A percentile compares a stretch with the other conserved stretches of the same genome.
Evolutionary conservation across 2,888 invertebrate genomes (phyloP).

Genomic region (Nephrocerus scutellatus): DNA sequence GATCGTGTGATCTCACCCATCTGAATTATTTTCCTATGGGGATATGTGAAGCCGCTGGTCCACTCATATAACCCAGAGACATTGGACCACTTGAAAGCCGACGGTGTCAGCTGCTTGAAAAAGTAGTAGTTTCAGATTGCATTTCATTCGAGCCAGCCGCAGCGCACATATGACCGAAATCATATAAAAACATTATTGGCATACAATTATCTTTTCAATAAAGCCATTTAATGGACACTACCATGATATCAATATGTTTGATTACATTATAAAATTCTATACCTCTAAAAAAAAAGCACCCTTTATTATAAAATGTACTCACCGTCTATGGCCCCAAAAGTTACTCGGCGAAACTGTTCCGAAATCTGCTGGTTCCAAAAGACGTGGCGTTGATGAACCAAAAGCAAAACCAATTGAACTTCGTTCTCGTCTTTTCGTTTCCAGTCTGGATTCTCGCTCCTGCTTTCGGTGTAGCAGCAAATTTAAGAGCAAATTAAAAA

Average conservation of each 20-base stretch:
- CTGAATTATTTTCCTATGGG: no score
- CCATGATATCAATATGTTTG: neutral
- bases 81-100: no score
- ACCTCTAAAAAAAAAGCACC: neutral
- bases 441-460: slow-evolving; percentile 75
- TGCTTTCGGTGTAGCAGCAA: slow-evolving; percentile 16
- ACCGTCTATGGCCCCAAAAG: slow-evolving; percentile 81
- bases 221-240: neutral
- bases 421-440: slow-evolving; percentile 71
- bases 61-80: no score
- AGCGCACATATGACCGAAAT: no score
- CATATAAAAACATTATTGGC: neutral
- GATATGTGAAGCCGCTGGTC: no score
- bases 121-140: no score
- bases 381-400: slow-evolving; percentile 83
- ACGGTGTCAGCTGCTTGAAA: no score
- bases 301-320: slow-evolving; percentile 20
- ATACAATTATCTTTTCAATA: slow-evolving; percentile 1
- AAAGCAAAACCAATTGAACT: slow-evolving; percentile 76
- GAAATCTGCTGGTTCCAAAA: slow-evolving; percentile 75
- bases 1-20: no score
- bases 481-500: neutral
- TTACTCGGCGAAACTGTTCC: slow-evolving; percentile 49
- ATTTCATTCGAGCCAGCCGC: no score
- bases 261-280: neutral